Evolutionary conservation across 2,797 vertebrate species (phyloP).

Genomic region (Podarcis lilfordi): DNA sequence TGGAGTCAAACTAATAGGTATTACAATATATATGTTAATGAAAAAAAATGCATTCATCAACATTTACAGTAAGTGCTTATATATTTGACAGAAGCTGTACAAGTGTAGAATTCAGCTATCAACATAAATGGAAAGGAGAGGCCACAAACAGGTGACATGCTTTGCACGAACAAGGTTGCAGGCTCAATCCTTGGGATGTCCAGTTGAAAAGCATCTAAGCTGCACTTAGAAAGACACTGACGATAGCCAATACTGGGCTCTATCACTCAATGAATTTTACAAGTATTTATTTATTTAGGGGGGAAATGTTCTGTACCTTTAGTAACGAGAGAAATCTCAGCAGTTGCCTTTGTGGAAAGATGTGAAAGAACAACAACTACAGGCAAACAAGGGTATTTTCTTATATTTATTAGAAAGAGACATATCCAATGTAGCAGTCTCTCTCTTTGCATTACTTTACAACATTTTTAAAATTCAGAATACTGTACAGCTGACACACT

Average conservation of each 20-base stretch:
- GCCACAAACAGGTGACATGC: neutral
- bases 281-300: neutral
- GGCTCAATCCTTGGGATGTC: no score
- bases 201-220: neutral
- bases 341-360: accelerated
- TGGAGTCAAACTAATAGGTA: neutral
- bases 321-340: neutral
- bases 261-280: neutral
- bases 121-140: neutral
- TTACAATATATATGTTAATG: neutral
- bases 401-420: conserved; percentile 97
- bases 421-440: conserved; percentile 86
- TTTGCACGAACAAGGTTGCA: neutral
- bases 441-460: conserved; percentile 84
- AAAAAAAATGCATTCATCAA: neutral
- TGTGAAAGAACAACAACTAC: conserved; percentile 41
- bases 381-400: conserved; percentile 67
- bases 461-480: conserved; percentile 79
- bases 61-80: neutral
- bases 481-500: conserved; percentile 92
- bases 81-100: neutral
- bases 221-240: neutral
- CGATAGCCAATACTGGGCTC: neutral
- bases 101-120: neutral
- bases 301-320: neutral